phyloP scores from a whole-genome alignment of 1,140 invertebrate species.

The Ceratosolen fusciceps region DNA sequence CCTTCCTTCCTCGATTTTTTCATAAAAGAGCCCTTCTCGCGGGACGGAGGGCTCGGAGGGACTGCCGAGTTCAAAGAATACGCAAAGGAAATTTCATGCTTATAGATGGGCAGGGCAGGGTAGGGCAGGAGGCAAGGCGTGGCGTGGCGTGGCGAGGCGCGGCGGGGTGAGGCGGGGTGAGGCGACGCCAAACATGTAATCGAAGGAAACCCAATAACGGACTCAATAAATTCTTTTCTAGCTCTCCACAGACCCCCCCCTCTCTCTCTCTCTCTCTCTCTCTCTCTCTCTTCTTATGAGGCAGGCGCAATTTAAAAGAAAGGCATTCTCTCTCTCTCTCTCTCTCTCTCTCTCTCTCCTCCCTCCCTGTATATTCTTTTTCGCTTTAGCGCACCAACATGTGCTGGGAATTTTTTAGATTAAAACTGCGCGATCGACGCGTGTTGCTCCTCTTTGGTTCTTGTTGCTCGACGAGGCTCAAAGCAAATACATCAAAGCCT shows the following conservation, averaged over 20 bases:
- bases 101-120: slow-evolving; percentile 16
- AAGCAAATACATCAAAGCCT: too few species aligned
- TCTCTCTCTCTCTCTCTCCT: not conserved
- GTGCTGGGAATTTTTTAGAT: slow-evolving; percentile 19
- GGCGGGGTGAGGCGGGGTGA: slow-evolving; percentile 11
- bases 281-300: too few species aligned
- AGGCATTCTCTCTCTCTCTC: too few species aligned
- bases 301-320: slow-evolving; percentile 31
- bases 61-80: slow-evolving; percentile 48
- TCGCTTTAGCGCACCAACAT: not conserved
- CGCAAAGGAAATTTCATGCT: slow-evolving; percentile 48
- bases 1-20: too few species aligned
- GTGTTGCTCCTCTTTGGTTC: too few species aligned
- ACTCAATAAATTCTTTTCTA: slow-evolving; percentile 48
- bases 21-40: slow-evolving; percentile 19
- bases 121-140: too few species aligned
- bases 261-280: too few species aligned
- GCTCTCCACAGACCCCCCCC: slow-evolving; percentile 6
- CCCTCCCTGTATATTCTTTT: not conserved
- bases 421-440: not conserved
- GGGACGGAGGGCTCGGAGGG: not conserved
- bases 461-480: too few species aligned
- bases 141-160: too few species aligned
- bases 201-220: slow-evolving; percentile 52
- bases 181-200: slow-evolving; percentile 46